These are phyloP conservation scores for Chouioia cunea DNA, from an alignment of 2,888 invertebrate species.

Conservation along the genomic window DNA sequence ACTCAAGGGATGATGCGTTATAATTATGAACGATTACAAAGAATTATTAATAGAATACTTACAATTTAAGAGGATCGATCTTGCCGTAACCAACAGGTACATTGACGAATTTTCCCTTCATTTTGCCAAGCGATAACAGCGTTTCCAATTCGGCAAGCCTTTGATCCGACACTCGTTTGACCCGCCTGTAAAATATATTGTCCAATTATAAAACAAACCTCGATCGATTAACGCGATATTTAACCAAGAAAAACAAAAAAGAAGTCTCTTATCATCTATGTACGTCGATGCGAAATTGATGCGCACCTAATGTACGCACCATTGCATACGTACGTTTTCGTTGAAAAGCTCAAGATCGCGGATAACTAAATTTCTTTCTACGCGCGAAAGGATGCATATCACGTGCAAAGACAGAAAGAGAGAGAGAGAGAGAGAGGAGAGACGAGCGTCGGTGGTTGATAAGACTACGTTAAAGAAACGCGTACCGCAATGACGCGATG, in stretches of 20 bases:
- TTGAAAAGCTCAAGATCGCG: too few relatives aligned
- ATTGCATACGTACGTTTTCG: too few relatives aligned
- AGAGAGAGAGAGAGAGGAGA: too few relatives aligned
- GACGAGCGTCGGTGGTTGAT: too few relatives aligned
- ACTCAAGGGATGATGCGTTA: too few relatives aligned
- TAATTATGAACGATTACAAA: too few relatives aligned
- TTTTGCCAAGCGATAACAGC: slow-evolving; percentile 70
- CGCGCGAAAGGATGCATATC: too few relatives aligned
- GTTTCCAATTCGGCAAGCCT: slow-evolving; percentile 74
- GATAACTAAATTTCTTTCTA: too few relatives aligned
- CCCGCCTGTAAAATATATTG: slow-evolving; percentile 65
- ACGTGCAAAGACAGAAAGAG: too few relatives aligned
- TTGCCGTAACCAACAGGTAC: slow-evolving; percentile 71
- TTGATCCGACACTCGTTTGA: slow-evolving; percentile 73
- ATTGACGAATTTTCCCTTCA: slow-evolving; percentile 70
- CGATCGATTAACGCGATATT: background rate
- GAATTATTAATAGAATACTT: too few relatives aligned
- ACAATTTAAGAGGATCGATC: slow-evolving; percentile 72
- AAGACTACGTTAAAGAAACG: too few relatives aligned
- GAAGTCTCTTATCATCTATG: background rate
- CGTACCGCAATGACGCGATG: slow-evolving; percentile 1
- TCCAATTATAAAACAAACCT: background rate
- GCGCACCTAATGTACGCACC: too few relatives aligned
- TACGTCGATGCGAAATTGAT: background rate
- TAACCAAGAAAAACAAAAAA: background rate